A percentile compares a stretch with the other conserved stretches of the same genome.
Conservation (phyloP, 2,888 invertebrate species). For the Strigamia crassipes region DNA sequence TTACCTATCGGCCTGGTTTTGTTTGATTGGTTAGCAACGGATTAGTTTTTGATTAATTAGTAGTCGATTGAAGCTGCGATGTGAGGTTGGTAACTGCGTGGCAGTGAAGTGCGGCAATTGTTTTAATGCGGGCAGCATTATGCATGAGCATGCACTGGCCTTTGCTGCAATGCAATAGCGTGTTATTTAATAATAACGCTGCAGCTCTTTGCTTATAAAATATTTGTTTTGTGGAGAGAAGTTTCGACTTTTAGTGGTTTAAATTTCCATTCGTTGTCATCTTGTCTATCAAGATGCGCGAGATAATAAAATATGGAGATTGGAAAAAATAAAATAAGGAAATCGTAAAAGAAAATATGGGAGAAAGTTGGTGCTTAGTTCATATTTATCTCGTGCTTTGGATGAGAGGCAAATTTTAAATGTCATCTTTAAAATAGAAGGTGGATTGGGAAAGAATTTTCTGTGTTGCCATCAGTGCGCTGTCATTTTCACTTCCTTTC, state of each 20-base stretch:
- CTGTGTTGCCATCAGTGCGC: constrained; percentile 17
- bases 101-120: background rate
- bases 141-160: background rate
- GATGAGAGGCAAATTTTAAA: background rate
- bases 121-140: constrained; percentile 14
- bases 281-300: background rate
- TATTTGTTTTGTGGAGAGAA: constrained; percentile 11
- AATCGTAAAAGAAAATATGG: background rate
- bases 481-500: constrained; percentile 35
- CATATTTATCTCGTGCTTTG: background rate
- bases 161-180: constrained; percentile 3
- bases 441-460: background rate
- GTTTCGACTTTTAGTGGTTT: constrained; percentile 7
- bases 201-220: constrained; percentile 31
- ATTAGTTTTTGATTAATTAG: too few species aligned
- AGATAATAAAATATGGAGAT: constrained; percentile 26
- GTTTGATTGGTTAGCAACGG: too few species aligned
- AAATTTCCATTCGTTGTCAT: constrained; percentile 29
- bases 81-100: too few species aligned
- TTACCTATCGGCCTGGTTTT: too few species aligned
- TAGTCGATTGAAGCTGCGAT: too few species aligned
- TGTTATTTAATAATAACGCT: constrained; percentile 24
- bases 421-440: constrained; percentile 13
- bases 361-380: background rate
- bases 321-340: background rate